These are phyloP conservation scores for Hecatera dysodea DNA, from an alignment of 2,888 invertebrate genomes.

Conservation along the genomic window DNA sequence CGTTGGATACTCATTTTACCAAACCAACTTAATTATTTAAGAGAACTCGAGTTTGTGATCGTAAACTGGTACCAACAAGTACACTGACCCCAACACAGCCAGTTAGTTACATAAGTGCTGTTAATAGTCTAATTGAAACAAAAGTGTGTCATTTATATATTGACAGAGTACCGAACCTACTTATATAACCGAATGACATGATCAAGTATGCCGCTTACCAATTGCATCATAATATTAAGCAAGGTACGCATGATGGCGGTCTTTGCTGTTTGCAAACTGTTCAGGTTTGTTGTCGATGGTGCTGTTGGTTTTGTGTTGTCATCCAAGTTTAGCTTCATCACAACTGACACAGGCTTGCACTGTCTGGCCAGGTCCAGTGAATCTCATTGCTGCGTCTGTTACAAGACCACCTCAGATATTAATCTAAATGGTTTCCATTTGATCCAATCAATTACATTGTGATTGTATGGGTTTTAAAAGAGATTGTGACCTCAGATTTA, in stretches of 20 bases:
- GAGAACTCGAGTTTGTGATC: neutral
- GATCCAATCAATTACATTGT: too few species aligned
- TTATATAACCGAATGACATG: constrained; percentile 59
- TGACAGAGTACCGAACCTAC: constrained; percentile 45
- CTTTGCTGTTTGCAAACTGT: constrained; percentile 40
- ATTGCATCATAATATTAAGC: constrained; percentile 51
- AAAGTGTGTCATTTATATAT: constrained; percentile 61
- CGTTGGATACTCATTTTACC: neutral
- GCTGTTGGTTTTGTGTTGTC: constrained; percentile 17
- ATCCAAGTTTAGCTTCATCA: neutral
- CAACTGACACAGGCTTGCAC: too few species aligned
- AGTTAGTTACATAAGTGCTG: constrained; percentile 36
- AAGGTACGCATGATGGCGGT: constrained; percentile 29
- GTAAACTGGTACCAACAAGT: neutral
- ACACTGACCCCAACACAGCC: constrained; percentile 27
- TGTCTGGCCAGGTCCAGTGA: too few species aligned
- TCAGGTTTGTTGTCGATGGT: constrained; percentile 4
- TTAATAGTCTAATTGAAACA: constrained; percentile 58
- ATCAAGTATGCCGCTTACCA: constrained; percentile 53
- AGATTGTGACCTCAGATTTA: too few species aligned
- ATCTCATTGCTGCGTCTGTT: too few species aligned
- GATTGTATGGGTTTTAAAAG: too few species aligned
- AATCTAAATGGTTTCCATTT: too few species aligned
- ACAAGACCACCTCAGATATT: too few species aligned
- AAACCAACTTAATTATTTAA: neutral